Evolutionary conservation across 2,888 invertebrate species (phyloP).

Genomic region (Temnothorax unifasciatus): DNA sequence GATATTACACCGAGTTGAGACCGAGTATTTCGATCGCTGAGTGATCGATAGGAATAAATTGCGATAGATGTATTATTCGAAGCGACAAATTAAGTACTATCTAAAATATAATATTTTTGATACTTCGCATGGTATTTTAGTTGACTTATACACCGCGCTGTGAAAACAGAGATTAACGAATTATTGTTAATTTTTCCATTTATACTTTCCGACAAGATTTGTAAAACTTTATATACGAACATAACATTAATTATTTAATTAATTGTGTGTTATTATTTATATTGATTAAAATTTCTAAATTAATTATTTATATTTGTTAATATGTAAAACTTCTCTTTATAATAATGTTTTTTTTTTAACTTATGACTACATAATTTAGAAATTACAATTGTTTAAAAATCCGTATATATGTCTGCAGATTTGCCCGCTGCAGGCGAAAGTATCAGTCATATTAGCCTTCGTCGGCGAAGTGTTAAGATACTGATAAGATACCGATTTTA

Average conservation of each 20-base stretch:
- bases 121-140: neutral
- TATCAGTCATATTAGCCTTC: neutral
- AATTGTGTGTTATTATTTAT: neutral
- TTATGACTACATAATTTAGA: neutral
- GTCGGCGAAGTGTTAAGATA: neutral
- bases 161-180: neutral
- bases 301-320: neutral
- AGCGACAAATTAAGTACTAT: neutral
- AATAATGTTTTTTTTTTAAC: neutral
- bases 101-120: neutral
- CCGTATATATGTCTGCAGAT: neutral
- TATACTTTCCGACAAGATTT: neutral
- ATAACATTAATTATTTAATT: neutral
- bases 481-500: neutral
- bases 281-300: neutral
- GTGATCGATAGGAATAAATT: constrained; percentile 31
- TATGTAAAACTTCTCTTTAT: neutral
- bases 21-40: neutral
- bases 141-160: neutral
- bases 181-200: neutral
- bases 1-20: neutral
- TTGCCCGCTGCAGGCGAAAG: neutral
- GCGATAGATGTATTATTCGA: neutral
- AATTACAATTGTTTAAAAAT: neutral
- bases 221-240: neutral